Conservation (phyloP, 2,113 vertebrate species). For the Neotoma lepida region DNA sequence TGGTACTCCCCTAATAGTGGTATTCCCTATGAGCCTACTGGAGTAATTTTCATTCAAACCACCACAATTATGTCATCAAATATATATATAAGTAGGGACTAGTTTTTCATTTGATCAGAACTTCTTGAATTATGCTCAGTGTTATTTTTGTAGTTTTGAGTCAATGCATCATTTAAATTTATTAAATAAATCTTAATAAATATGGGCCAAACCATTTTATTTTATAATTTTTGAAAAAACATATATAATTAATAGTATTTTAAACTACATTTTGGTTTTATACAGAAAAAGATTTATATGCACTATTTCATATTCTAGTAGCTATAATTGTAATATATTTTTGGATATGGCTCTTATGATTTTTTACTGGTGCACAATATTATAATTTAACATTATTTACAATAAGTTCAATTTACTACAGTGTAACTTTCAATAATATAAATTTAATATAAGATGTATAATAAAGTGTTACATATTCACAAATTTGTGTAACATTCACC, state of each 20-base stretch:
- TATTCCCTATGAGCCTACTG: not conserved
- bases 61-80: not conserved
- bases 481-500: not conserved
- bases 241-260: not conserved
- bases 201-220: not conserved
- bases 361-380: not conserved
- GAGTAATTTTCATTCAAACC: not conserved
- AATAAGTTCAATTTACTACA: not conserved
- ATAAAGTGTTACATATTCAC: not conserved
- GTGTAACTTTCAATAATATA: not conserved
- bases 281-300: not conserved
- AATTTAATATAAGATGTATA: not conserved
- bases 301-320: not conserved
- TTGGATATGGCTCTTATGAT: not conserved
- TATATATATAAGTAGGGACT: not conserved
- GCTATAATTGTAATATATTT: not conserved
- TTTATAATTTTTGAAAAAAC: not conserved
- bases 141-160: not conserved
- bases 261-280: not conserved
- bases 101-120: not conserved
- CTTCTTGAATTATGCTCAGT: not conserved
- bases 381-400: not conserved
- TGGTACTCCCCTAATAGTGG: not conserved
- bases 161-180: not conserved
- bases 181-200: not conserved